A percentile compares a stretch with the other conserved stretches of the same genome.
These are phyloP conservation scores for Thalassaphorura encarpata DNA, from an alignment of 1,140 invertebrate genomes.

Conservation along the genomic window DNA sequence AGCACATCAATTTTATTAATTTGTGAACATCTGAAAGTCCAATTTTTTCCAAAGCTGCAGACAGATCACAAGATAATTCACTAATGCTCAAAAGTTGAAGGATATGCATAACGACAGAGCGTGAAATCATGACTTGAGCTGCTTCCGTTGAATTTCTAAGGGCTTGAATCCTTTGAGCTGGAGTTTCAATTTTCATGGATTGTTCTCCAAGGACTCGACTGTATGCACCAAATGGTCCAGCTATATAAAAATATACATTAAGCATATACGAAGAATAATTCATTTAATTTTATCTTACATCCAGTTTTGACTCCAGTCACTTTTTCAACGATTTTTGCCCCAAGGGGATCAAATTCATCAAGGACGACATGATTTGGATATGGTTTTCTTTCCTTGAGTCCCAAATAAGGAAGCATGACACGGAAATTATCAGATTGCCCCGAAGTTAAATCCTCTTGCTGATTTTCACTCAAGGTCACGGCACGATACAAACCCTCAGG, in stretches of 20 bases:
- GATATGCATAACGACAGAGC: constrained; percentile 46
- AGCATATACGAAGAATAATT: no score
- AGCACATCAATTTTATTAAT: constrained; percentile 52
- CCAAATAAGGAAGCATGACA: constrained; percentile 33
- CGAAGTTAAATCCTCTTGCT: not conserved
- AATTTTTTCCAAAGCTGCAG: constrained; percentile 46
- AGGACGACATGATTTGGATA: constrained; percentile 42
- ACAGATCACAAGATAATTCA: constrained; percentile 43
- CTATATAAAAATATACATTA: no score
- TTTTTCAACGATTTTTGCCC: constrained; percentile 39
- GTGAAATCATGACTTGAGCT: constrained; percentile 46
- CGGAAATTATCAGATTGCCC: constrained; percentile 9
- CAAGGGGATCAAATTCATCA: constrained; percentile 46
- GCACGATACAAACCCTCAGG: no score
- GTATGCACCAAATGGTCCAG: not conserved
- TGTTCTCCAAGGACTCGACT: constrained; percentile 43
- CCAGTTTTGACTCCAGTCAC: constrained; percentile 15
- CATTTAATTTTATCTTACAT: no score
- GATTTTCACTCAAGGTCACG: not conserved
- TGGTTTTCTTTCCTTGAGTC: constrained; percentile 39
- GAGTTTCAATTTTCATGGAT: constrained; percentile 39
- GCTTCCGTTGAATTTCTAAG: constrained; percentile 43
- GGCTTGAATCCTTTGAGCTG: constrained; percentile 43
- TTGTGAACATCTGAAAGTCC: constrained; percentile 50
- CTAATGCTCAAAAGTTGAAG: constrained; percentile 47